Evolutionary conservation across 2,888 invertebrate genomes (phyloP), one percentile per base, ranked within the genome.

Genomic region (Eudasyphora cyanicolor): DNA sequence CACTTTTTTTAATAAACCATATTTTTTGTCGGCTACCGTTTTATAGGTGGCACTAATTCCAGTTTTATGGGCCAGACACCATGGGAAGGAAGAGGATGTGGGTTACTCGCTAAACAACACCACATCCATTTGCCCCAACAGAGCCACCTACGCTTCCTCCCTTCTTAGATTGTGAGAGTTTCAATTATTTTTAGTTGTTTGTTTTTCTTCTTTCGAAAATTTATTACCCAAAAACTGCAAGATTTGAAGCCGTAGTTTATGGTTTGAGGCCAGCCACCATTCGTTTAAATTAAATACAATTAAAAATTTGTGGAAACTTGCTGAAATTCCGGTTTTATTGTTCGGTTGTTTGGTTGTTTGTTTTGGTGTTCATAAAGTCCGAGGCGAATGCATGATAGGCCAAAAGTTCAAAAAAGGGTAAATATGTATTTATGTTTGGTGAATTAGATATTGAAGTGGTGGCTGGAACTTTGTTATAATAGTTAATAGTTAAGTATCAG

Each of bases 21-120:
- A 57, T 57, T 57, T 57, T 57, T 14, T 57, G 27, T 1, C 27
- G 14, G 24, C 24, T 54, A 21, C 19, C 21, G n/a, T n/a, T 69
- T 49, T 49, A 69, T 49, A 49, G 69, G 49, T 69, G 49, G 17
- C 69, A 49, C 45, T 29, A 49, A 69, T 57, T 27, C 57, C 57
- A 27, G 5, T 27, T 57, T 57, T 57, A 57, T 57, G 57, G 1
- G 12, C 10, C 38, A 38, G 1, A 5, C 38, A 38, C 38, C 38
- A 38, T 8, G 12, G 14, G 35, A 4, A 35, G 14, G 35, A 4
- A 35, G 6, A 35, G 35, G 35, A 35, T 35, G 35, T 4, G n/a
- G n/a, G n/a, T n/a, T n/a, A n/a, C n/a, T n/a, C n/a, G 35, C 35
- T 6, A 35, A 35, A 5, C 35, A 35, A 8, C 35, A 8, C 35